Evolutionary conservation across 2,888 invertebrate species (phyloP), one percentile per base, ranked within the genome.

Genomic region (Helicoverpa assulta): DNA sequence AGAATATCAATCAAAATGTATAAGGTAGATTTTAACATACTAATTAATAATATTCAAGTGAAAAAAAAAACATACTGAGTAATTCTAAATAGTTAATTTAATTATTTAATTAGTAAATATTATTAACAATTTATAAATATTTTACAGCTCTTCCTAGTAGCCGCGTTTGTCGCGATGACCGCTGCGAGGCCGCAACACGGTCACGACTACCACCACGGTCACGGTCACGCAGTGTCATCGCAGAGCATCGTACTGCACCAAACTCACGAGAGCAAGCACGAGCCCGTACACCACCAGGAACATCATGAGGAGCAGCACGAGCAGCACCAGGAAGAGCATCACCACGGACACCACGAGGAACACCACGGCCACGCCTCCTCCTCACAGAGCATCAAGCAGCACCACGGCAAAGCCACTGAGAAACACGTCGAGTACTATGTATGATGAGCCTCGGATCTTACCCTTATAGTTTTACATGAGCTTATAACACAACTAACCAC

Each of bases 231-330:
- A 33, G 84, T 85, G 80, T 91, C 90, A 5, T 88, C 90, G 8
- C 91, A 90, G 67, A 88, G 85, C 72, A 86, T 91, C 55, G 82
- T 83, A 21, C 82, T 87, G 67, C 88, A 90, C 68, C 87, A 88
- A 26, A 84, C 75, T 21, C 73, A 81, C 61, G 76, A 55, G 37
- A 61, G 60, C 26, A 54, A 74, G 14, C 71, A 74, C 43, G 68
- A 72, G 7, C 61, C 73, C 2, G 16, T 26, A 6, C 67, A 78
- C 14, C 54, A 77, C n/a, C 56, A 76, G 16, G 73, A 80, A 14
- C 73, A 70, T 5, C 76, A 84, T 18, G 21, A 65, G 26, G 54
- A 63, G 14, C 54, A 55, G 14, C 54, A 63, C 16, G 47, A 63
- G 18, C 54, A 63, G 18, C 51, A 73, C 1, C 67, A 70, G 18